phyloP scores from a whole-genome alignment of 2,113 vertebrate species.

The Carassius carassius region DNA sequence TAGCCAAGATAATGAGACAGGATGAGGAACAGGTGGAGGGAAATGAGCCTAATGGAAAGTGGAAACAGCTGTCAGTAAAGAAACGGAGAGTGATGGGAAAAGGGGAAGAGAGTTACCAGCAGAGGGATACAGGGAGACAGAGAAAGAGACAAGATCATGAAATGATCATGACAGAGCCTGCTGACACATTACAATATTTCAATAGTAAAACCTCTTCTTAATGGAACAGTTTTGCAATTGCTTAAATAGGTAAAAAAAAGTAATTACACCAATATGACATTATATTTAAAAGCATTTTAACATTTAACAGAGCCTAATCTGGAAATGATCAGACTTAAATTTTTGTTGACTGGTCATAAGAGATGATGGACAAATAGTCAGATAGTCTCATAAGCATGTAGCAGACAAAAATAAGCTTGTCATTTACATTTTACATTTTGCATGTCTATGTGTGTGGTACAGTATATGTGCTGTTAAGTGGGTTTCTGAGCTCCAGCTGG shows the following conservation, averaged over 20 bases:
- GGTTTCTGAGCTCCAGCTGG: slow-evolving; percentile 22
- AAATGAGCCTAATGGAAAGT: no score
- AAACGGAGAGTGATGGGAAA: no score
- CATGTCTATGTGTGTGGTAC: not conserved
- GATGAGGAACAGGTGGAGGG: no score
- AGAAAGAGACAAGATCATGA: no score
- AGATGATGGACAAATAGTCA: not conserved
- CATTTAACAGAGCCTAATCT: not conserved
- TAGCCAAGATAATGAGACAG: no score
- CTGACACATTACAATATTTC: no score
- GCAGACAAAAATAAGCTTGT: not conserved
- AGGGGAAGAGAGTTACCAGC: no score
- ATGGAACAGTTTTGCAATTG: not conserved
- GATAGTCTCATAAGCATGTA: not conserved
- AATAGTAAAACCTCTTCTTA: not conserved
- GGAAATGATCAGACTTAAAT: not conserved
- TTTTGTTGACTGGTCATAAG: not conserved
- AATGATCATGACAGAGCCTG: no score
- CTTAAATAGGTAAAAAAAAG: no score
- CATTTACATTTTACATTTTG: not conserved
- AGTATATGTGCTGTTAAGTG: slow-evolving; percentile 19
- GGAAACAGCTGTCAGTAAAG: no score
- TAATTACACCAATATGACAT: not conserved
- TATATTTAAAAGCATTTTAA: not conserved
- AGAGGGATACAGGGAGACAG: no score